Evolutionary conservation across 2,888 invertebrate species (phyloP).

Genomic region (Aphrophora alni): DNA sequence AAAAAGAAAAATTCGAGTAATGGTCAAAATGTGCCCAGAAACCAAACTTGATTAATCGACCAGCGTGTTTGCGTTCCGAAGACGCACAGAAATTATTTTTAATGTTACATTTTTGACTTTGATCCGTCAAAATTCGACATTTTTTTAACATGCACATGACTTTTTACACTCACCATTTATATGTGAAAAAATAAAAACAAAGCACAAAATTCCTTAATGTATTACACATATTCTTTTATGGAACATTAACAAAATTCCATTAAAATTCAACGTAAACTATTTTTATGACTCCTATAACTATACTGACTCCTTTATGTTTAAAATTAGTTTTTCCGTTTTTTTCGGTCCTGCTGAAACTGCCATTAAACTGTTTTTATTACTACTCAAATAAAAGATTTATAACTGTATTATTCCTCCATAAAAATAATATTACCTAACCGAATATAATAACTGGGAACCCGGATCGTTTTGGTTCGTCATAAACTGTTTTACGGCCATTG

Average conservation of each 20-base stretch:
- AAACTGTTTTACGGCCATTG: neutral
- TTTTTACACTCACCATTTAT: too few species aligned
- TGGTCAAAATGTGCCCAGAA: too few species aligned
- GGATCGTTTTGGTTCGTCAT: neutral
- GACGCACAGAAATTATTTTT: too few species aligned
- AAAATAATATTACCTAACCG: neutral
- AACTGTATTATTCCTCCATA: neutral
- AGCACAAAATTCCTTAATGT: too few species aligned
- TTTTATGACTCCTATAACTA: neutral
- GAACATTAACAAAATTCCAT: neutral
- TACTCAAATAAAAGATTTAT: conserved; percentile 5
- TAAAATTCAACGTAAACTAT: neutral
- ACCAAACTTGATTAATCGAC: too few species aligned
- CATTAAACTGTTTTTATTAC: neutral
- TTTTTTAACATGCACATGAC: too few species aligned
- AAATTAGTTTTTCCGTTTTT: neutral
- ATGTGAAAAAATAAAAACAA: too few species aligned
- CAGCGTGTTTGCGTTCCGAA: too few species aligned
- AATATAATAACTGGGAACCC: neutral
- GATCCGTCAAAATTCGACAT: too few species aligned
- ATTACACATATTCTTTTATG: neutral
- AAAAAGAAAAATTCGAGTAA: too few species aligned
- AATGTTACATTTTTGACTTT: too few species aligned
- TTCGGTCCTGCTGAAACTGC: neutral
- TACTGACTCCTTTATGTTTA: neutral